Base-by-base conservation (phyloP, 2,797 vertebrate species). In the Micropoecilia bifurca region DNA sequence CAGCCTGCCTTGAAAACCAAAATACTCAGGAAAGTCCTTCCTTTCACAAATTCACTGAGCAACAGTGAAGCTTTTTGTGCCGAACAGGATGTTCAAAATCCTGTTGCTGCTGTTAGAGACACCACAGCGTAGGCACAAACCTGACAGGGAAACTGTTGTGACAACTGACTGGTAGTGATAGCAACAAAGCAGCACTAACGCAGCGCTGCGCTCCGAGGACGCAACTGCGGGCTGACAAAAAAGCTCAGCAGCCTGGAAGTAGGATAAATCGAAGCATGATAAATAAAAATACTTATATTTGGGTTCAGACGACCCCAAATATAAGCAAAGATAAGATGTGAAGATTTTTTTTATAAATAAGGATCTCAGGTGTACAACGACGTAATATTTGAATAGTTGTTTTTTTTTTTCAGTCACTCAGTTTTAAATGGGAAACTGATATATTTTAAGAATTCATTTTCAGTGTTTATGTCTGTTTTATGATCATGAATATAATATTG, bases 161-260 rank as follows among this genome's bases (percentile, higher is more conserved):
- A 89, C 90, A 92, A 85, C 81, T 92, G 84, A 80, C 83, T 87
- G 90, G 84, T 89, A 66, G 88, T 87, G 91, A 93, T 91, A 90
- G 89, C 88, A 86, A 90, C 87, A 83, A 79, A 76, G 82, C 82
- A 87, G 82, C 77, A 77, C 77, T 45, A 80, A 89, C 74, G 76
- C 81, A 80, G 25, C 22, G 57, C 83, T 46, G 76, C 78, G 61
- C 46, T 46, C 68, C 78, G 79, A 90, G 81, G 87, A 91, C 74
- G 80, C 74, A 75, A 30, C 85, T 83, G 88, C 46, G 83, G 86
- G 71, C 53, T 79, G 80, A 78, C 79, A 73, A 68, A 83, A 87
- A 86, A 88, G 90, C 90, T 53, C 79, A 85, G 77, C 53, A 30
- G 80, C 79, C 33, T 71, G 71, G 80, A 84, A 66, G 76, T 5